These are phyloP conservation scores for Papilio protenor DNA, from an alignment of 2,888 invertebrate species.

Conservation along the genomic window DNA sequence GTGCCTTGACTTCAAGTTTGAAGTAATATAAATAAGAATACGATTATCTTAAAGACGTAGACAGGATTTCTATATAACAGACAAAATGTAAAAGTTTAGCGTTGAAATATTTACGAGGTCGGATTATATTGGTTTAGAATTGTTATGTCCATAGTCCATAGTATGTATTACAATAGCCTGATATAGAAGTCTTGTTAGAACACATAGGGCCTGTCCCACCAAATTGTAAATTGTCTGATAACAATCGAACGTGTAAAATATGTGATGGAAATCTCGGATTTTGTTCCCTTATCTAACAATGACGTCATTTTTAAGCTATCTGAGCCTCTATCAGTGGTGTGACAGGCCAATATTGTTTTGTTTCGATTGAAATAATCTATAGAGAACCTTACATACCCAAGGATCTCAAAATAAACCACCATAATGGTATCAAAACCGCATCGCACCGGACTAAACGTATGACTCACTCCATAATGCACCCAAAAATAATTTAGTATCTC, in stretches of 20 bases:
- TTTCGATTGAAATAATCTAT: background rate
- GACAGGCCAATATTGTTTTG: background rate
- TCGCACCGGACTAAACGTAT: conserved; percentile 50
- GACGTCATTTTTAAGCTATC: too few relatives aligned
- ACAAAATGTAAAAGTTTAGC: too few relatives aligned
- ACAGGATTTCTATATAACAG: background rate
- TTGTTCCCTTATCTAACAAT: too few relatives aligned
- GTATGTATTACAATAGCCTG: background rate
- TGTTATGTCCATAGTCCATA: too few relatives aligned
- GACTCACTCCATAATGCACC: conserved; percentile 57
- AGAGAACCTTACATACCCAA: background rate
- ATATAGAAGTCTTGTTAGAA: background rate
- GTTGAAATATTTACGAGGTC: too few relatives aligned
- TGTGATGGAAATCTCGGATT: too few relatives aligned
- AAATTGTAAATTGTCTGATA: too few relatives aligned
- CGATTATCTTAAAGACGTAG: too few relatives aligned
- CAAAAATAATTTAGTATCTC: conserved; percentile 56
- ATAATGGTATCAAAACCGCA: conserved; percentile 27
- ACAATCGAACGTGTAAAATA: too few relatives aligned
- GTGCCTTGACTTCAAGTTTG: background rate
- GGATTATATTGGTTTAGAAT: too few relatives aligned
- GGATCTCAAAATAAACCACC: conserved; percentile 14
- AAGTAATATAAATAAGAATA: background rate
- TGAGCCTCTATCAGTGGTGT: too few relatives aligned
- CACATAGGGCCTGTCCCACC: too few relatives aligned